Evolutionary conservation across 2,797 vertebrate genomes (phyloP), one percentile per base, ranked within the genome.

Genomic region (Paramormyrops hopkinsi): DNA sequence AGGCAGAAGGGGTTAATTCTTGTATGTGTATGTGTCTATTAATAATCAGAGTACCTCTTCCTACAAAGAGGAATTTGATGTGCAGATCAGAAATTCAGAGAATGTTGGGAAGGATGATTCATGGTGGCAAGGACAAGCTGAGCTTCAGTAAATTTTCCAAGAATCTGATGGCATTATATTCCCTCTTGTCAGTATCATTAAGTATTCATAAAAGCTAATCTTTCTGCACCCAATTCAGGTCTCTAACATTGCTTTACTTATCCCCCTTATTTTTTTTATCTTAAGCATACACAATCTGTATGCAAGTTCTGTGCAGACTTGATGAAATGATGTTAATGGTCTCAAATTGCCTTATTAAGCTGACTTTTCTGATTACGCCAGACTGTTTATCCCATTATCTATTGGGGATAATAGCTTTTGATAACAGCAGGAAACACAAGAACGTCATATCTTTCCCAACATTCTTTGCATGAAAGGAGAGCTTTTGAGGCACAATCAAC

Each of bases 61-160:
- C 93, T 92, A 95, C 93, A 93, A 95, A 94, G 95, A 95, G 95
- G 95, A 96, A 95, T 96, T 96, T 93, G 95, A 90, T 92, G 90
- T 92, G 92, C 90, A 93, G 92, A 91, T 92, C 90, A 92, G 88
- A 91, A 90, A 89, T 88, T 90, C 91, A 90, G 91, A 91, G 90
- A 90, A 92, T 92, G 90, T 89, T 65, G 90, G 90, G 88, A 89
- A 89, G 89, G 90, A 90, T 88, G 53, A 90, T 88, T 90, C 65
- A 79, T 79, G 87, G n/a, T 86, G 88, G 87, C 83, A 88, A 22
- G 85, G 88, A 91, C 88, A 90, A 89, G 86, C 53, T 91, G 90
- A 94, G 93, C 92, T 93, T 94, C 91, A 91, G 89, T 79, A 89
- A 92, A 94, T 94, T 92, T 90, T 95, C 93, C 94, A 92, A 93